Base-by-base conservation (phyloP, 1,140 invertebrate genomes). In the Nasonia giraulti region DNA sequence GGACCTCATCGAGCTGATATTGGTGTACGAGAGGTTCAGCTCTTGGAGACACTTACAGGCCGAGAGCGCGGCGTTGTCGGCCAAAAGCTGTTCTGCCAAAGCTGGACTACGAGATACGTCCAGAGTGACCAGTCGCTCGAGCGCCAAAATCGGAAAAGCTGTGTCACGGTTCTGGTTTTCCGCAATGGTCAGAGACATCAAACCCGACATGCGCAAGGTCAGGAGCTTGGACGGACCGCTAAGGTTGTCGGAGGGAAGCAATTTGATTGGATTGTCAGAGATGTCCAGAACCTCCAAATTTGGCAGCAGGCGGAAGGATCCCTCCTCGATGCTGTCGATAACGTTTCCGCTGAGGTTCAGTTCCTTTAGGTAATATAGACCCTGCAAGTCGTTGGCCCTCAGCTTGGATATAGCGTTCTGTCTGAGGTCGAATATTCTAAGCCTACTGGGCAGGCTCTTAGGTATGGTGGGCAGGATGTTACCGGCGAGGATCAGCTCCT, bases 401-500 rank as follows among this genome's bases (percentile, higher is more conserved):
- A 98, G 90, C 74, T 94, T 94, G 71, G 92, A 93, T 80, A 98
- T 95, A 17, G 92, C 91, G 90, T 97, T 97, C 23, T 94, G 91
- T 86, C 96, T 94, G 37, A 97, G 88, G 84, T 96, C 94, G 0
- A 97, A 90, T 50, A 93, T 91, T 23, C 93, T 93, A 8, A 97
- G 89, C 83, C 94, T 94, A 68, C 94, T 92, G 6, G 96, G 95
- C 40, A 97, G 89, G 90, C 95, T 95, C 87, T 93, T 91, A 7
- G 97, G 97, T 74, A 98, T 93, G 8, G 91, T 91, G 7, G 89
- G 90, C 33, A 98, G 93, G 23, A 93, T 89, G 90, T 98, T 98
- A 81, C 96, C 95, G 85, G 96, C 96, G 11, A 98, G 93, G 90
- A 97, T 96, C 17, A 99, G 93, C 81, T 96, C 94, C 40, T 96